Evolutionary conservation across 2,113 vertebrate genomes (phyloP), one percentile per base, ranked within the genome.

Genomic region (Gila orcuttii): DNA sequence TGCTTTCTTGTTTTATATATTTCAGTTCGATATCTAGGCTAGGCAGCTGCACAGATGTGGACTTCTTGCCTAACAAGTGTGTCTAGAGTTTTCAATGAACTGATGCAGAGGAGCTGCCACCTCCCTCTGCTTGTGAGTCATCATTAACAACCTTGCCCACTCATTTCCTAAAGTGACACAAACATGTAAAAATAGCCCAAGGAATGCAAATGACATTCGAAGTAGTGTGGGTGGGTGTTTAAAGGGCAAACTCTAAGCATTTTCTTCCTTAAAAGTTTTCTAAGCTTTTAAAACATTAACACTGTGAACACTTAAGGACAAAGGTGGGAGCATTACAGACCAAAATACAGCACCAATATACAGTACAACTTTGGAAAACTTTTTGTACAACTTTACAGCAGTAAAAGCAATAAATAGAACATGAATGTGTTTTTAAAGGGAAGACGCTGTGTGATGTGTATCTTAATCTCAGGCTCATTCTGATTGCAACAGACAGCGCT

Each of bases 111-210:
- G 60, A 81, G 69, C 66, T 89, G 57, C 1, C 88, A 87, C 85
- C 85, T 90, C 91, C 88, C 90, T 87, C 89, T 88, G 93, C 93
- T 93, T 89, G 91, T 97, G 96, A 98, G 94, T 99, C 97, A 97
- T 92, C 86, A 89, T 88, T 93, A 95, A 93, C 91, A 94, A 94
- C 93, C 85, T 92, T 93, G 93, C 95, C 95, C 94, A 96, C 96
- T 94, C 78, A 85, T 95, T 96, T 98, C 95, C 96, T 97, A 96
- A 97, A 98, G 96, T 97, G 96, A 97, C 93, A 97, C 94, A 96
- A 97, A 96, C 94, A 92, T 91, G 90, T 95, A 97, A 95, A 98
- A 98, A 97, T 98, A 99, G 96, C 90, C 91, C 28, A 0, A 92
- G 84, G 92, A 93, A 95, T 95, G 94, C 94, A 95, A 96, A 94